phyloP scores from a whole-genome alignment of 2,888 invertebrate species.

The Idaea aversata region DNA sequence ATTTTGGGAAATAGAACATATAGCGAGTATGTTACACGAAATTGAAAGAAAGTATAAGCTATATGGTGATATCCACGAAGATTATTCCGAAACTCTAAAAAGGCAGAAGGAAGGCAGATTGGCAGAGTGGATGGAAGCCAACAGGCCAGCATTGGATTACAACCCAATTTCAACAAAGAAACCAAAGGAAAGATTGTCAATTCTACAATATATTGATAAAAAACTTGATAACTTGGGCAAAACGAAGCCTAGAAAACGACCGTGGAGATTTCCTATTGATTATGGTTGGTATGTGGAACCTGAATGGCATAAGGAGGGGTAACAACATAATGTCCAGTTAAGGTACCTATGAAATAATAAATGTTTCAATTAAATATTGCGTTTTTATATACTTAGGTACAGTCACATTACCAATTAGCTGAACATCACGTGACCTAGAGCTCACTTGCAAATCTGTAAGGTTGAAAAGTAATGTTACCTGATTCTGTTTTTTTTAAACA shows the following conservation, averaged over 20 bases:
- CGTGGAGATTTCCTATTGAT: background rate
- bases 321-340: background rate
- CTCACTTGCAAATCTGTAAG: too few relatives aligned
- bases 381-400: too few relatives aligned
- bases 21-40: conserved; percentile 13
- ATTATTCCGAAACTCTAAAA: background rate
- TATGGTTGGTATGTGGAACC: background rate
- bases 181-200: background rate
- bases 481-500: too few relatives aligned
- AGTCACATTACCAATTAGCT: too few relatives aligned
- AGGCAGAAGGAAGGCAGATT: background rate
- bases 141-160: background rate
- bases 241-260: background rate
- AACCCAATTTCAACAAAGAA: background rate
- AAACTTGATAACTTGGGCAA: background rate
- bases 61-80: background rate
- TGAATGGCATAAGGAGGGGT: background rate
- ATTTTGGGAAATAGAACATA: conserved; percentile 17
- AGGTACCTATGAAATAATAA: too few relatives aligned
- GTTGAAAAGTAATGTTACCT: too few relatives aligned
- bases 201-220: background rate
- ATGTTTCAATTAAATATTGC: too few relatives aligned
- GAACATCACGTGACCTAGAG: too few relatives aligned
- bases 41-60: conserved; percentile 14
- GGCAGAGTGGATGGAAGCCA: background rate